Conservation (phyloP, 2,797 vertebrate genomes). For the Sebastes taczanowskii region DNA sequence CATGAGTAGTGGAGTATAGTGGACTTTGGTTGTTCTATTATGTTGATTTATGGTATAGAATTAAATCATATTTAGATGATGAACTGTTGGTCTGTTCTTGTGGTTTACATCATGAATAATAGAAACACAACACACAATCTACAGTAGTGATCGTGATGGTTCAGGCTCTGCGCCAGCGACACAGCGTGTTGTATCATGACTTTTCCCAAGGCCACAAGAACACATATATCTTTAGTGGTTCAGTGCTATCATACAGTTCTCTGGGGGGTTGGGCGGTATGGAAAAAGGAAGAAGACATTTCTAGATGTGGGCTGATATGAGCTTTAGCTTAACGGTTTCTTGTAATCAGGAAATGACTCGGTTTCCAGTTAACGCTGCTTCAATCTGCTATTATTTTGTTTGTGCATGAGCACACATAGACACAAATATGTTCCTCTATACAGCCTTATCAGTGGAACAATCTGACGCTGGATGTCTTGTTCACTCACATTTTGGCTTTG, state of each 20-base stretch:
- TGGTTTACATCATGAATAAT: not conserved
- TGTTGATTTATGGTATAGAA: not conserved
- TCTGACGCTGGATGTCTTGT: constrained; percentile 57
- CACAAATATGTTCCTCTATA: constrained; percentile 19
- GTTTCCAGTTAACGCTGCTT: constrained; percentile 43
- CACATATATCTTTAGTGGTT: constrained; percentile 31
- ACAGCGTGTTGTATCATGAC: not conserved
- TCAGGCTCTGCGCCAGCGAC: constrained; percentile 21
- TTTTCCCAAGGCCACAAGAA: constrained; percentile 45
- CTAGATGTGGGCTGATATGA: constrained; percentile 32
- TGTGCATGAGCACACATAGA: constrained; percentile 8
- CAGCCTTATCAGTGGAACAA: constrained; percentile 48
- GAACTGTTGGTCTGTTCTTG: not conserved
- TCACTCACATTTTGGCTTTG: constrained; percentile 51
- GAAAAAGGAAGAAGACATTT: constrained; percentile 39
- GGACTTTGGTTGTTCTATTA: not conserved
- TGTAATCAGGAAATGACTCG: constrained; percentile 51
- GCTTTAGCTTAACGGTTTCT: constrained; percentile 37
- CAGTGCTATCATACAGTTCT: constrained; percentile 28
- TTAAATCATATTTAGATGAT: not conserved
- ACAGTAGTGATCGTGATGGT: not conserved
- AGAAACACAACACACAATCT: not conserved
- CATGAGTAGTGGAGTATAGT: not conserved
- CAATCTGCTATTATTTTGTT: constrained; percentile 46
- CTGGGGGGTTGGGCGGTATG: constrained; percentile 27